Base-by-base conservation (phyloP, 2,888 invertebrate species). In the Stenodera caucasica region DNA sequence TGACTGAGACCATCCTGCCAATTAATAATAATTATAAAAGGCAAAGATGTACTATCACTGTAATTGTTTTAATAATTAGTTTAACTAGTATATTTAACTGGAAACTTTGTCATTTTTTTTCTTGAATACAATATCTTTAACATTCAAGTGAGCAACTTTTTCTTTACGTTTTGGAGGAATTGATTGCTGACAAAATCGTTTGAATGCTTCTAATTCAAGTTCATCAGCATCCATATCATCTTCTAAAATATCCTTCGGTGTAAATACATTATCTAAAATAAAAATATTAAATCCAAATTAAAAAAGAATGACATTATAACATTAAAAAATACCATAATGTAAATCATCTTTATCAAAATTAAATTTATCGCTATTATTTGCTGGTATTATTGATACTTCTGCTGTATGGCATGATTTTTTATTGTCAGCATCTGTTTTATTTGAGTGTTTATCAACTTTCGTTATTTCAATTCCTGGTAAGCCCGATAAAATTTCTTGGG, bases 141-240 rank as follows among this genome's bases (percentile, higher is more conserved):
- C 84, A 81, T 92, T 91, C 71, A 92, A 84, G 78, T 90, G 88
- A 75, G 80, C 78, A 71, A 90, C 88, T 80, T 90, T 90, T 66
- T 90, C 90, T 76, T 91, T 90, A 70, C 88, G 85, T 65, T 88
- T 87, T 0, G 89, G 87, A 55, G 91, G 90, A 66, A 92, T 89
- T 65, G 92, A 92, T 78, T 91, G 91, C 74, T 90, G 89, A 70
- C 92, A 92, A 80, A 92, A 93, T 18, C 92, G 86, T 79, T 95
- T 94, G 81, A 94, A 92, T 1, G 91, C 90, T 76, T 94, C 94
- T 66, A 93, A 83, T 77, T 94, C 94, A 2, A 90, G 82, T 74
- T 93, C 93, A 35, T 88, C 88, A 58, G 89, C 89, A 75, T 93
- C 92, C 74, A 93, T 84, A 15, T 90, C 90, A 67, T 90, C 85